A percentile compares a stretch with the other conserved stretches of the same genome.
phyloP scores from a whole-genome alignment of 1,140 invertebrate species.

The Idris sp. region DNA sequence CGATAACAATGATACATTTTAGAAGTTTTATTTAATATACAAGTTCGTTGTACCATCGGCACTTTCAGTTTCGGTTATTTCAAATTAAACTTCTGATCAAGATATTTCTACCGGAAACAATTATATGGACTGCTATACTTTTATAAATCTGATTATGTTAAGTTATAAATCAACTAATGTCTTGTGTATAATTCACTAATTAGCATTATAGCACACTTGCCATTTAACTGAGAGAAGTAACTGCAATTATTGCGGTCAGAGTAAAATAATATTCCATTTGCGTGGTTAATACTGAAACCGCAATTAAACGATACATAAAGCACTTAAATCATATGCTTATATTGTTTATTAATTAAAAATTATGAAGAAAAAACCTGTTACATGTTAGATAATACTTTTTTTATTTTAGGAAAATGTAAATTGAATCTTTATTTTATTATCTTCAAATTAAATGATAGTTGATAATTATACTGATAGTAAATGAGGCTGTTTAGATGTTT shows the following conservation, averaged over 20 bases:
- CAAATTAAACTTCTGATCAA: not conserved
- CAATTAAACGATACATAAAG: constrained; percentile 7
- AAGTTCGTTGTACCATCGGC: too few relatives aligned
- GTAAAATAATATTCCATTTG: constrained; percentile 10
- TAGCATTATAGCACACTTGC: constrained; percentile 2
- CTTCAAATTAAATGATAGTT: too few relatives aligned
- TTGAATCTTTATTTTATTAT: too few relatives aligned
- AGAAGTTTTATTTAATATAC: too few relatives aligned
- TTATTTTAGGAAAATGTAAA: too few relatives aligned
- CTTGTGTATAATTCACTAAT: constrained; percentile 3
- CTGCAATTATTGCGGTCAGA: not conserved
- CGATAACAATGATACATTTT: too few relatives aligned
- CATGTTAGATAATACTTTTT: too few relatives aligned
- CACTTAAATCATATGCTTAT: constrained; percentile 8
- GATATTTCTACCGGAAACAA: not conserved
- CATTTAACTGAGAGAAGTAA: not conserved
- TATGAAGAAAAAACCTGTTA: too few relatives aligned
- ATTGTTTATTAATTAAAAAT: constrained; percentile 5
- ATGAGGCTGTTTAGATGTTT: too few relatives aligned
- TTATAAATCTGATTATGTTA: not conserved
- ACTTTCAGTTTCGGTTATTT: too few relatives aligned
- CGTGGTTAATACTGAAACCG: constrained; percentile 17
- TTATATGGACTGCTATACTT: not conserved
- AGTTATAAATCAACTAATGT: not conserved
- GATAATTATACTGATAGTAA: too few relatives aligned